Evolutionary conservation across 1,140 invertebrate genomes (phyloP), one percentile per base, ranked within the genome.

Genomic region (Uloborus diversus): DNA sequence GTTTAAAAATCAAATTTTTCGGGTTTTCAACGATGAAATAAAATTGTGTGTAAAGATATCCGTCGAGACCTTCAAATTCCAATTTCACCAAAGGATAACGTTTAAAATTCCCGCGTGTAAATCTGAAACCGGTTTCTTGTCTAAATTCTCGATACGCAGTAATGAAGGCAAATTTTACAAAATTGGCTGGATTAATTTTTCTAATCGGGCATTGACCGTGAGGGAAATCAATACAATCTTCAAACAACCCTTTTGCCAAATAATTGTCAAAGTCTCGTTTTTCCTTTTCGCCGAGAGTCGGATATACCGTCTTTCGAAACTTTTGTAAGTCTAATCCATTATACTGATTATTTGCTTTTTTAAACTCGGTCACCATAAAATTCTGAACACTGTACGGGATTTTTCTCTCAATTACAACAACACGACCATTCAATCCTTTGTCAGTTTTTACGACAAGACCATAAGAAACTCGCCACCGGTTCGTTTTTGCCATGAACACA

Each of bases 221-320:
- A n/a, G 66, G 66, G 13, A 69, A 69, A 33, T 69, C 66, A 33
- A 23, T 53, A 17, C 20, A 3, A 23, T 69, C 66, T 4, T 69
- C 66, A 53, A 33, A 53, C 1, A 9, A n/a, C 0, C 11, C 17
- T 3, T 49, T 49, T 0, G 9, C n/a, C 3, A 51, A 13, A 13
- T 23, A 69, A 2, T 35, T 11, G 13, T 4, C 13, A 30, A 32
- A 69, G 23, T 69, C 66, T 25, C 4, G 11, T 20, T 11, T 1
- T 28, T 69, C 28, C 0, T n/a, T 5, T 3, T 9, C 1, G 0
- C 32, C 17, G 53, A 23, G 0, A 2, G 28, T 0, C 47, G 66
- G 3, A 64, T 13, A 2, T 35, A 25, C 3, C 42, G 4, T 11
- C 17, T 1, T 64, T 64, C 33, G 23, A 42, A 64, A 11, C 1